A percentile compares a stretch with the other conserved stretches of the same genome.
These are phyloP conservation scores for Brachionus koreanus DNA, from an alignment of 1,140 invertebrate species.

Conservation along the genomic window DNA sequence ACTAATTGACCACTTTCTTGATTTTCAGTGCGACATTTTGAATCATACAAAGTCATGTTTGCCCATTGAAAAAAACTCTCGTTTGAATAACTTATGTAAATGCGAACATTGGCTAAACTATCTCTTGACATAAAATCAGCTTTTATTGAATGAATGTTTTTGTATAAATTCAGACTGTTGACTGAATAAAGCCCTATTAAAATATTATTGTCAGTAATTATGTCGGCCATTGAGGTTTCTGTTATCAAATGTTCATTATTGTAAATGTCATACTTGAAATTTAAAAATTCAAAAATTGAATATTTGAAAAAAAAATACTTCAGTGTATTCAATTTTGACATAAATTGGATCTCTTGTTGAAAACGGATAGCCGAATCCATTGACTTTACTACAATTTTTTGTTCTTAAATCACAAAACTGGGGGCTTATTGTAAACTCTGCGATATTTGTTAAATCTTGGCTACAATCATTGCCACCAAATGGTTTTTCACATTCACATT, in stretches of 20 bases:
- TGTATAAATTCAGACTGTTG: not conserved
- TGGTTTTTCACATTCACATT: not conserved
- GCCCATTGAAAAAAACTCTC: not conserved
- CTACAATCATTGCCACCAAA: conserved; percentile 34
- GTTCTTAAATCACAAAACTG: conserved; percentile 37
- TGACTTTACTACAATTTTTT: not conserved
- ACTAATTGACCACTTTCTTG: not conserved
- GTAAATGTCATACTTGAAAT: not conserved
- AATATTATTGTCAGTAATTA: not conserved
- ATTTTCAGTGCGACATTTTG: not conserved
- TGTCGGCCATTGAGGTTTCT: not conserved
- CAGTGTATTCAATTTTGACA: not conserved
- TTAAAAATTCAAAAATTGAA: not conserved
- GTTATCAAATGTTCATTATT: not conserved
- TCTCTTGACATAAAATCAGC: not conserved
- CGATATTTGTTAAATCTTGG: not conserved
- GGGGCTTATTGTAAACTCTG: not conserved
- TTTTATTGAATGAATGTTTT: not conserved
- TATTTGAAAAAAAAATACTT: not conserved
- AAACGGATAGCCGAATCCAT: conserved; percentile 33
- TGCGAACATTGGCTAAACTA: not conserved
- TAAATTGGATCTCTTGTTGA: not conserved
- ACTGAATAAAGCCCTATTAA: not conserved
- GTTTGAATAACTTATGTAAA: not conserved
- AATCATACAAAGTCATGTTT: conserved; percentile 11